phyloP scores from a whole-genome alignment of 64 coral and sea anemone genomes.

The Orbicella faveolata region DNA sequence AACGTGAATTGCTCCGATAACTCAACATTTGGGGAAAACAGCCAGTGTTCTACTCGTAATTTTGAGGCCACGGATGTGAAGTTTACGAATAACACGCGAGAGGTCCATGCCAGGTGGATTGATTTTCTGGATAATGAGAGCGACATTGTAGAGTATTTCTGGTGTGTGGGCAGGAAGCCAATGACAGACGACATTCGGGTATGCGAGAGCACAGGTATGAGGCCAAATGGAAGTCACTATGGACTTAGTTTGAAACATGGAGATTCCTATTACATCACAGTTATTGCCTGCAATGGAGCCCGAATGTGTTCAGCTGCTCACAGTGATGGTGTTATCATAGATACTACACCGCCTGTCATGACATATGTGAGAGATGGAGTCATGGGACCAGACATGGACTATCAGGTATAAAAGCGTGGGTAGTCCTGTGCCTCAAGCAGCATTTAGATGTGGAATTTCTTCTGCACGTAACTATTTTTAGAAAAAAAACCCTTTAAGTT shows the following conservation, averaged over 20 bases:
- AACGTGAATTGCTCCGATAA: slow-evolving; percentile 76
- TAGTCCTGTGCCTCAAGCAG: too few relatives aligned
- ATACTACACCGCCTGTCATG: slow-evolving; percentile 78
- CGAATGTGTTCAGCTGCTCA: slow-evolving; percentile 76
- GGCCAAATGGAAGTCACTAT: slow-evolving; percentile 75
- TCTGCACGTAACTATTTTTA: too few relatives aligned
- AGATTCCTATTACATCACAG: slow-evolving; percentile 73
- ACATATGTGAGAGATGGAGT: slow-evolving; percentile 92
- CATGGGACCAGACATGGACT: slow-evolving; percentile 93
- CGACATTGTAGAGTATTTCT: slow-evolving; percentile 84
- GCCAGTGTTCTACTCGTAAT: slow-evolving; percentile 77
- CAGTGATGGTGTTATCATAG: slow-evolving; percentile 84
- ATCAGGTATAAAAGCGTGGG: slow-evolving; percentile 57
- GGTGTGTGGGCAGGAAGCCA: slow-evolving; percentile 83
- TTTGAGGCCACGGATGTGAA: slow-evolving; percentile 86
- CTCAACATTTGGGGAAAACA: slow-evolving; percentile 76
- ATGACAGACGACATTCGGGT: slow-evolving; percentile 71
- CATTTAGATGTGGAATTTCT: too few relatives aligned
- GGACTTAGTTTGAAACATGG: slow-evolving; percentile 64
- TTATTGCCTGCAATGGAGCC: slow-evolving; percentile 92
- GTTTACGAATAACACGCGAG: slow-evolving; percentile 74
- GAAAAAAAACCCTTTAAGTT: too few relatives aligned
- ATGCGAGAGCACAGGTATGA: slow-evolving; percentile 76
- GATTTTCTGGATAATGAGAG: slow-evolving; percentile 96
- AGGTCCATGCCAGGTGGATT: slow-evolving; percentile 90